These are phyloP conservation scores for Acrocephalus kingi DNA, from an alignment of 2,113 vertebrate genomes.

Conservation along the genomic window DNA sequence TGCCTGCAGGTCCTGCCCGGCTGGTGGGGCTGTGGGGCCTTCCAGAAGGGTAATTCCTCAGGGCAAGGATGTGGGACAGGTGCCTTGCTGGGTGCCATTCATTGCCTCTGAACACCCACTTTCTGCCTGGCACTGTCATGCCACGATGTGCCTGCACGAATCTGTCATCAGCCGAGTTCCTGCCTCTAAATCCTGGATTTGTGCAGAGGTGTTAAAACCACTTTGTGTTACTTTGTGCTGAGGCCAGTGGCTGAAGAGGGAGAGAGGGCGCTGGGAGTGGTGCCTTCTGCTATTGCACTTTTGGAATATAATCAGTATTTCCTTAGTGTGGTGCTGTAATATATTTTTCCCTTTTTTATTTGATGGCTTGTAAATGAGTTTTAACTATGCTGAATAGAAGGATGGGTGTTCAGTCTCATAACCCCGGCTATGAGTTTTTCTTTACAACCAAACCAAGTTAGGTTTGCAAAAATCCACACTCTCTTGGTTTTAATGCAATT, in stretches of 20 bases:
- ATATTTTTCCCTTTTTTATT: neutral
- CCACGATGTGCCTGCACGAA: rapidly evolving
- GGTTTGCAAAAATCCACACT: neutral
- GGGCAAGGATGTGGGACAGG: neutral
- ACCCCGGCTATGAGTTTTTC: rapidly evolving
- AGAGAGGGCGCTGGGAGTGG: rapidly evolving
- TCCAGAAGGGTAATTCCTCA: neutral
- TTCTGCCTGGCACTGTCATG: neutral
- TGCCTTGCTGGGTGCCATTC: neutral
- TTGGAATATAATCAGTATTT: neutral
- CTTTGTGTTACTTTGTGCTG: neutral
- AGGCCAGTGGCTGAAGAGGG: neutral
- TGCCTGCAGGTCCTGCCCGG: rapidly evolving
- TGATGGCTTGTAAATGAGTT: neutral
- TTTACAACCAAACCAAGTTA: neutral
- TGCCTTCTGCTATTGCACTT: neutral
- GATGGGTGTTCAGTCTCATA: neutral
- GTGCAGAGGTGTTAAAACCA: neutral
- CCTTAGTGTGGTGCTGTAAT: neutral
- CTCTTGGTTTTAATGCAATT: neutral
- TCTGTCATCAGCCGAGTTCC: rapidly evolving
- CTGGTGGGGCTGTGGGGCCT: neutral
- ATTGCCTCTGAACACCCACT: neutral
- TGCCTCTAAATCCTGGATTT: neutral
- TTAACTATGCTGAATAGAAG: neutral